A percentile compares a stretch with the other conserved stretches of the same genome.
Conservation (phyloP, 1,140 invertebrate species). For the Heliothis virescens region DNA sequence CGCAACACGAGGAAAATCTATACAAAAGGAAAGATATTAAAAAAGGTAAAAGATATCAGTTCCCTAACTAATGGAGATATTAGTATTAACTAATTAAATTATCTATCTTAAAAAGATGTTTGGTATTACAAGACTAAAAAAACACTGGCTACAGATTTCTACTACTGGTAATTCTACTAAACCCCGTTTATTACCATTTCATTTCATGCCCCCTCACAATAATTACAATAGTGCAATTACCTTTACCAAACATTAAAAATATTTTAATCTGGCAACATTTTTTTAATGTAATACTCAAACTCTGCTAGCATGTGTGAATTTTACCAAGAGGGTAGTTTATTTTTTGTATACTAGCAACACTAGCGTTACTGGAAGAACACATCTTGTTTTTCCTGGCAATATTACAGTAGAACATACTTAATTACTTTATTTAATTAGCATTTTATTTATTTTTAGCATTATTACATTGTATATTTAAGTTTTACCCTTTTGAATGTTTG, state of each 20-base stretch:
- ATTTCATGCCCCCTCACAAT: constrained; percentile 14
- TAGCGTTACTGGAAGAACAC: not conserved
- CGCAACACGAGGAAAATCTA: too few species aligned
- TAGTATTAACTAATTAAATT: not conserved
- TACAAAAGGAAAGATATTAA: not conserved
- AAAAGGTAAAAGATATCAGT: not conserved
- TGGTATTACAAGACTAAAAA: constrained; percentile 4
- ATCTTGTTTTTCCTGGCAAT: not conserved
- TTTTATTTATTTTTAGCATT: too few species aligned
- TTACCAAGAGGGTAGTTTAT: not conserved
- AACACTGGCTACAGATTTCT: constrained; percentile 3
- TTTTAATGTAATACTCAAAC: not conserved
- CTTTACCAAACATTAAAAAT: not conserved
- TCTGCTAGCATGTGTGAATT: not conserved
- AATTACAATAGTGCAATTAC: constrained; percentile 21
- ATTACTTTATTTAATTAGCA: not conserved
- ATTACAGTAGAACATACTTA: not conserved
- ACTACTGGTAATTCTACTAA: constrained; percentile 9
- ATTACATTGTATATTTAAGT: not conserved
- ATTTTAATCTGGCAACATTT: constrained; percentile 27
- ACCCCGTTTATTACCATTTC: not conserved
- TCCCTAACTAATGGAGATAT: not conserved
- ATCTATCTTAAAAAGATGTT: not conserved
- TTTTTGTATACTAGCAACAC: constrained; percentile 11
- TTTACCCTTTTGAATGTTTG: constrained; percentile 22